Percentiles rank a stretch among this genome's conserved stretches.
These are phyloP conservation scores for Mus spicilegus DNA, from an alignment of 2,113 vertebrate genomes.

Conservation along the genomic window DNA sequence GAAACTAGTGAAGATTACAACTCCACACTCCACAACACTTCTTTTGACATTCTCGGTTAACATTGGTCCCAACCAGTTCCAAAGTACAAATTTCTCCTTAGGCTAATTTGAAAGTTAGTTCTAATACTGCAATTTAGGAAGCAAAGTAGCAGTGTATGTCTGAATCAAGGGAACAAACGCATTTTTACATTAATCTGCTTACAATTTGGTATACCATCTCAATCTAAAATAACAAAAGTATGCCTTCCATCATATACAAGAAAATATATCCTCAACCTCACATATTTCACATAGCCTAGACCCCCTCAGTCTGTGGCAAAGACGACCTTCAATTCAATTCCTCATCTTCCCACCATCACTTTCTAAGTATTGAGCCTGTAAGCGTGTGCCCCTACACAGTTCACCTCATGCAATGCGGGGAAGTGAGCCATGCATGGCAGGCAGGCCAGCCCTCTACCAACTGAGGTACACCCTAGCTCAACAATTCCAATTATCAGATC, in stretches of 20 bases:
- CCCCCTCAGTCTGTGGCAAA: neutral
- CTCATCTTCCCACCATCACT: no score
- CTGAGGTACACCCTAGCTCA: neutral
- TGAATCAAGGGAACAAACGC: neutral
- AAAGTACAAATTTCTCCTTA: neutral
- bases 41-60: neutral
- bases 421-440: neutral
- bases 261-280: neutral
- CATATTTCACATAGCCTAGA: no score
- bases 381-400: neutral
- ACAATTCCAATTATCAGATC: slow-evolving; percentile 32
- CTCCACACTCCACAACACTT: neutral
- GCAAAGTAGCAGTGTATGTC: neutral
- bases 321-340: neutral
- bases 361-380: neutral
- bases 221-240: neutral
- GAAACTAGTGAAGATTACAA: neutral
- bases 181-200: neutral
- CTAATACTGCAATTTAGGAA: neutral
- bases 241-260: neutral
- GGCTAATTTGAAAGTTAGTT: neutral
- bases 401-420: neutral
- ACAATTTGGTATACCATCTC: neutral
- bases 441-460: neutral
- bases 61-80: neutral